A percentile compares a stretch with the other conserved stretches of the same genome.
Conservation (phyloP, 2,113 vertebrate genomes). For the Pseudolaguvia tuberculata region DNA sequence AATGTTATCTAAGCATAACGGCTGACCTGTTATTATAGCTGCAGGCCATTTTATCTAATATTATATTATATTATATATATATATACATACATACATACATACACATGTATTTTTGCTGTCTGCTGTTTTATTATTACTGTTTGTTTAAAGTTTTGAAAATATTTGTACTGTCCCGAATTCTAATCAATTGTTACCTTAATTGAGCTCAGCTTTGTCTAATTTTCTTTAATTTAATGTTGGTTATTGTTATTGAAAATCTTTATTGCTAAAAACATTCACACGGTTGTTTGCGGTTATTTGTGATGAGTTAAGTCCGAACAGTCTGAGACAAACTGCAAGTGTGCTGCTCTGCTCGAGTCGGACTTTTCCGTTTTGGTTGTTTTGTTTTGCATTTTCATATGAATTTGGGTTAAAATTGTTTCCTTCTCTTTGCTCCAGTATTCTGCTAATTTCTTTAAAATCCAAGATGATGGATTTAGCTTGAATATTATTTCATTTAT, state of each 20-base stretch:
- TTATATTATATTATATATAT: neutral
- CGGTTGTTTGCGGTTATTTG: neutral
- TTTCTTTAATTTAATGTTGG: too few species aligned
- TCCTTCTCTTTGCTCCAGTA: too few species aligned
- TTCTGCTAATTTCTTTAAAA: too few species aligned
- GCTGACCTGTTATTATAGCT: neutral
- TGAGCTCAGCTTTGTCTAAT: too few species aligned
- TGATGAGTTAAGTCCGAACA: neutral
- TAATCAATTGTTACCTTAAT: too few species aligned
- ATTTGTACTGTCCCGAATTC: neutral
- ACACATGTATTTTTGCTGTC: neutral
- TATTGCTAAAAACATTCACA: neutral
- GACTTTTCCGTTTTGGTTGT: neutral
- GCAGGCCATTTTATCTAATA: neutral
- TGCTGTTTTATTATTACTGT: neutral
- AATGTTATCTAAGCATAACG: neutral
- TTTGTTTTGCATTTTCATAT: neutral
- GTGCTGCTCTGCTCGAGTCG: neutral
- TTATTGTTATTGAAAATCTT: neutral
- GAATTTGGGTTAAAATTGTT: neutral
- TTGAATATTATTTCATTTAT: too few species aligned
- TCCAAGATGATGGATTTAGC: too few species aligned
- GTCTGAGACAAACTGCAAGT: neutral
- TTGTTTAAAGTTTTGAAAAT: neutral
- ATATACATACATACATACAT: neutral